Evolutionary conservation across 2,888 invertebrate genomes (phyloP), one percentile per base, ranked within the genome.

Genomic region (Abrostola tripartita): DNA sequence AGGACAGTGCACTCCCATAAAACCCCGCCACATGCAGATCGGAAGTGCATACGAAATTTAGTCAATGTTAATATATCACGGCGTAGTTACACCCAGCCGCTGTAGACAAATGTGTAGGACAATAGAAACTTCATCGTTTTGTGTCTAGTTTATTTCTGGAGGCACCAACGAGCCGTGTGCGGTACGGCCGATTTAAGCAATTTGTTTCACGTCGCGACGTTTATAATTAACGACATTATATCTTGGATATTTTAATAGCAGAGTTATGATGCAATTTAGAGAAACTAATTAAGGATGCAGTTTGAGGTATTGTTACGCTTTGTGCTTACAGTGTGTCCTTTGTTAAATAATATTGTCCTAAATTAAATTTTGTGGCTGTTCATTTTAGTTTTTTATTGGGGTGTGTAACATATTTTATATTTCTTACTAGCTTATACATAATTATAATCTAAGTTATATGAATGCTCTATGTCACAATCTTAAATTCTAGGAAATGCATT

Each of bases 121-220:
- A 71, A 79, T 78, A 73, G 73, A 74, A 58, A 61, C 38, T 64
- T 71, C 61, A 73, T 85, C 81, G 82, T 89, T 87, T 89, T 89
- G 81, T 82, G 89, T 88, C 88, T 85, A 85, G 88, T 90, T 85
- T 92, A 92, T 92, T 92, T 88, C 85, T 79, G 87, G 82, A 78
- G 78, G 71, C 74, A 74, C 79, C 79, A 79, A 76, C 79, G 81
- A 80, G 79, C 79, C 80, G 83, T 78, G 82, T 74, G 81, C 71
- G 84, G 85, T 82, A 79, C 85, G 79, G 74, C 76, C 78, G 84
- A 84, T 88, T 87, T 83, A 69, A 83, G 80, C 84, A 82, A 88
- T 88, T 88, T 88, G 85, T 85, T 71, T 61, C 66, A 61, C 81
- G 73, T 66, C 65, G 60, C 42, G 54, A 65, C 66, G 24, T 76